Evolutionary conservation across 2,888 invertebrate genomes (phyloP).

Genomic region (Nomada goodeniana): DNA sequence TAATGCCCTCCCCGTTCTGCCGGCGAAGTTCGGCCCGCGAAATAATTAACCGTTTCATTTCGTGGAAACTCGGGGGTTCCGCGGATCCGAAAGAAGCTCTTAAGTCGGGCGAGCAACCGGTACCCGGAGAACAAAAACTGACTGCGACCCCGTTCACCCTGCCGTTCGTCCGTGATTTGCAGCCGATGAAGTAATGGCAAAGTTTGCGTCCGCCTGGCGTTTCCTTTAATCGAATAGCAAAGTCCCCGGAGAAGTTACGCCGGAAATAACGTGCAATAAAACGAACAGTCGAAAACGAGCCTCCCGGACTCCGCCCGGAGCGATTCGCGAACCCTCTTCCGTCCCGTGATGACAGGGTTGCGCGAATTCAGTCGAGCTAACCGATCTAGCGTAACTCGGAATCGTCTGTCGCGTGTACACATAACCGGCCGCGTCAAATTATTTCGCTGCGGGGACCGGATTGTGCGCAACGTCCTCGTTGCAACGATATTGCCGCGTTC

Average conservation of each 20-base stretch:
- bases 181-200: conserved; percentile 14
- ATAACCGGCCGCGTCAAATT: background rate
- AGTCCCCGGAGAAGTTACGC: background rate
- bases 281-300: background rate
- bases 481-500: conserved; percentile 36
- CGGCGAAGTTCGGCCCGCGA: conserved; percentile 22
- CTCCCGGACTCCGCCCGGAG: background rate
- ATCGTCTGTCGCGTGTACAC: conserved; percentile 3
- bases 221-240: conserved; percentile 9
- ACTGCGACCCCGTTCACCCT: conserved; percentile 2
- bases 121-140: conserved; percentile 1
- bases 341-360: background rate
- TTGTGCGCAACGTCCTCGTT: conserved; percentile 24
- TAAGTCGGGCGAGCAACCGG: background rate
- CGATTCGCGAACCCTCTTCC: background rate
- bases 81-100: conserved; percentile 23
- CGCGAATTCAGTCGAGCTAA: background rate
- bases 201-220: conserved; percentile 1
- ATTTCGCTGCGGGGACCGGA: background rate
- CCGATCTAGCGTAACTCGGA: too few species aligned
- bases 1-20: conserved; percentile 15
- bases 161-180: conserved; percentile 9
- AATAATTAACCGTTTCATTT: conserved; percentile 59
- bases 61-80: conserved; percentile 4
- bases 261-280: background rate